A percentile compares a stretch with the other conserved stretches of the same genome.
Conservation (phyloP, 2,797 vertebrate species). For the Poecile montanus region DNA sequence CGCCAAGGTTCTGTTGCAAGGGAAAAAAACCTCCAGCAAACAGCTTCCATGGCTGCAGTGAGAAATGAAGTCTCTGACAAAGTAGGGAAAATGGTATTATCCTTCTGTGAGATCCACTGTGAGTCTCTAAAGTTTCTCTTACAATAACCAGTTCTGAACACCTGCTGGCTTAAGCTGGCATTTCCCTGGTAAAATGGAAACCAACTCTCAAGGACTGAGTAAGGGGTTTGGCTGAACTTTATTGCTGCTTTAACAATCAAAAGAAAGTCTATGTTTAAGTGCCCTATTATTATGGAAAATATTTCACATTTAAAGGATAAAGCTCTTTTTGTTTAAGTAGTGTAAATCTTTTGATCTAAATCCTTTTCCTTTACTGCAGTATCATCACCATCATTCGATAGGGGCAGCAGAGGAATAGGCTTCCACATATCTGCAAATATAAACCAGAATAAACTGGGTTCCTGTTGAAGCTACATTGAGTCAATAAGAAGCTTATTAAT, state of each 20-base stretch:
- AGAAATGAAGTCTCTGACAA: conserved; percentile 10
- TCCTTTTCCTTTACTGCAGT: background rate
- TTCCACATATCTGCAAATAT: background rate
- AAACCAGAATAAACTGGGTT: background rate
- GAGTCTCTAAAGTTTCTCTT: background rate
- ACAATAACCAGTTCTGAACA: background rate
- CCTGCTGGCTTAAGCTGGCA: conserved; percentile 10
- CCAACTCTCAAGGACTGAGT: background rate
- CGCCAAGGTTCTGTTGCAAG: background rate
- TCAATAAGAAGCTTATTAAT: conserved; percentile 23
- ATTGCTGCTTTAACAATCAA: background rate
- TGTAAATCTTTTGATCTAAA: background rate
- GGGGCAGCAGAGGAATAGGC: background rate
- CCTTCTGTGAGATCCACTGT: background rate
- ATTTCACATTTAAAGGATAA: background rate
- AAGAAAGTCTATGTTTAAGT: background rate
- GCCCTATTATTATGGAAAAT: background rate
- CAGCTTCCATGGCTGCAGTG: background rate
- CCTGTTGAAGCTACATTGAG: background rate
- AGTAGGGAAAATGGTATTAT: background rate
- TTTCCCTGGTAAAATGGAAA: background rate
- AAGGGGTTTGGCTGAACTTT: background rate
- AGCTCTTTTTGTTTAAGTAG: background rate
- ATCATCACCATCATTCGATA: background rate
- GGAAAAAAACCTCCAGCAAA: background rate